Conservation (phyloP, 2,113 vertebrate species). For the Amphiprion ocellaris region DNA sequence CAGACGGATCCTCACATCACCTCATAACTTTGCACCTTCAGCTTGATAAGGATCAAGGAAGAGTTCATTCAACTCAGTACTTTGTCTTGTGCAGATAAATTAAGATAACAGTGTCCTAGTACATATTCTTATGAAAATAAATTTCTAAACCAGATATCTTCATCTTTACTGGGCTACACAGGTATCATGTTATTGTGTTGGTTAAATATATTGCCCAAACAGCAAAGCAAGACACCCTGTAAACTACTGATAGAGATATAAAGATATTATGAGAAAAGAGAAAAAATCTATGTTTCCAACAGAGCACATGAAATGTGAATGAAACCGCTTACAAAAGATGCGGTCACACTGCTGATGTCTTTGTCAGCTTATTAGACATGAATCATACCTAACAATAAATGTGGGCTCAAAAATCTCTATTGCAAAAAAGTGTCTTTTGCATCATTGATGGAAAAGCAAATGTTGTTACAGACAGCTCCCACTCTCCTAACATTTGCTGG, state of each 20-base stretch:
- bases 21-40: constrained; percentile 1
- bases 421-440: neutral
- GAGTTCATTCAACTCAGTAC: constrained; percentile 45
- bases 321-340: constrained; percentile 37
- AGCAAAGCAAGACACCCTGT: neutral
- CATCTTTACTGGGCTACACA: neutral
- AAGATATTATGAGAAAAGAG: neutral
- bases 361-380: neutral
- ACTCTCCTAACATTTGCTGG: neutral
- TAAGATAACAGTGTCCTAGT: constrained; percentile 29
- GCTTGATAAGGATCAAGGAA: constrained; percentile 58
- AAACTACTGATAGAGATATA: constrained; percentile 23
- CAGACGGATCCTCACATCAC: neutral
- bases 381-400: constrained; percentile 20
- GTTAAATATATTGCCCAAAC: constrained; percentile 23
- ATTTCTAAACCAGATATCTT: constrained; percentile 6
- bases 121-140: neutral
- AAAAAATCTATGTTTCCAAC: constrained; percentile 1
- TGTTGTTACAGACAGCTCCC: too few relatives aligned
- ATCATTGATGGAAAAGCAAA: neutral
- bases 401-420: neutral
- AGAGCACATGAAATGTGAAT: constrained; percentile 25
- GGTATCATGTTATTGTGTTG: constrained; percentile 20
- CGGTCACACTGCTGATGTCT: neutral
- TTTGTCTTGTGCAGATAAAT: constrained; percentile 58